Base-by-base conservation (phyloP, 1,140 invertebrate genomes). In the Drosophila hydei region DNA sequence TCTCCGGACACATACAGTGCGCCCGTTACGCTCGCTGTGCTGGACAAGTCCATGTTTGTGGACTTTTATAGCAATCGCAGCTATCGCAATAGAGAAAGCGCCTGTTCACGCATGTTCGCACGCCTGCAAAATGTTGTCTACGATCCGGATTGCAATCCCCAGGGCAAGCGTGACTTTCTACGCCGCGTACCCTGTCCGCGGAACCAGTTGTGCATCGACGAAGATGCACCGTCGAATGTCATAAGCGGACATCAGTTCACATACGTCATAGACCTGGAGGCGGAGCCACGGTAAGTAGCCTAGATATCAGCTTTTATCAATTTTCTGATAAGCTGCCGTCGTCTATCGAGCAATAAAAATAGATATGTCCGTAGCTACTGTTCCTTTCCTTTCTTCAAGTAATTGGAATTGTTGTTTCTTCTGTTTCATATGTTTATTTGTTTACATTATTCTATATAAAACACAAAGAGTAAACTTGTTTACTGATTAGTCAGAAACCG, bases 171-270 rank as follows among this genome's bases (percentile, higher is more conserved):
- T 1, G 98, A 99, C 92, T 97, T 97, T 84, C 93, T 99, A 25
- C 94, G 98, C 61, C 94, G 94, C 90, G 94, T 99, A 42, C 98
- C 98, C 12, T 99, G 98, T 92, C 93, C 94, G 1, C 93, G 93
- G 75, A 94, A 94, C 48, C 91, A 95, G 77, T 79, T 99, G 3
- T 99, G 98, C 92, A 89, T 93, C 19, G 97, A 99, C 92, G 98
- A 99, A 92, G 97, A 97, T 91, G 93, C 94, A 56, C 94, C 96
- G 11, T 94, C 93, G 89, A 96, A 97, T 94, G 97, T 99, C 0
- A 93, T 99, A 1, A 94, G 95, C 77, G 95, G 94, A 52, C 94
- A 96, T 92, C 98, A 99, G 92, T 98, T 99, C 90, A 99, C 98
- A 2, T 99, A 97, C 92, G 95, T 96, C 52, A 96, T 99, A 67